Base-by-base conservation (phyloP, 35 echinoderm and acorn worm genomes). In the Ophiothrix spiculata region DNA sequence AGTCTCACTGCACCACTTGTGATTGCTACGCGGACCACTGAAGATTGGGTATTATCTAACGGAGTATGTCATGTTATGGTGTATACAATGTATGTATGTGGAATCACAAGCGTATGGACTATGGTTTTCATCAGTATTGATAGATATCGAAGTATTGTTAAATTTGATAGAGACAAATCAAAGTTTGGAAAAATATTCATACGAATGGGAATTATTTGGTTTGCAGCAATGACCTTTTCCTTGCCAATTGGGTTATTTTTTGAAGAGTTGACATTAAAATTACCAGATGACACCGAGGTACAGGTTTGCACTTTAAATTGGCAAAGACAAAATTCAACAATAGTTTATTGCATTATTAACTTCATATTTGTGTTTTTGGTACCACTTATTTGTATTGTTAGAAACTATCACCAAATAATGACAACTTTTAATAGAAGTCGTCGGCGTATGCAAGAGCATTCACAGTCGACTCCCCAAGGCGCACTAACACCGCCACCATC, bases 41-140 rank as follows among this genome's bases (percentile, higher is more conserved):
- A 37, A 16, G 81, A 63, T 6, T 84, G 81, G 81, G 15, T 84
- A 25, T 23, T 84, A 37, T 16, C 32, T 1, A 60, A 84, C 12
- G 56, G 35, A 1, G 31, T 84, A 4, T 84, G 81, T 37, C 81
- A 69, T 56, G 17, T 84, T 2, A 34, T 64, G 81, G 63, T 60
- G 0, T 32, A 54, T 15, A 35, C 39, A 15, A 60, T 64, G 81
- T 84, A 64, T 60, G 19, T 84, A 1, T 60, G 81, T 38, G 81
- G 81, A 37, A 84, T 84, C 17, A 60, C 63, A 31, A 60, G 81
- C n/a, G 56, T 60, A 11, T 84, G 81, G 81, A 84, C 81, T 19
- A 84, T 84, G 81, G 81, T 84, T 3, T 23, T 64, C 13, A 84
- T 84, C 56, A 84, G 81, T 37, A 60, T 64, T 4, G 81, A 84